Evolutionary conservation across 2,797 vertebrate genomes (phyloP).

Genomic region (Anas capensis): DNA sequence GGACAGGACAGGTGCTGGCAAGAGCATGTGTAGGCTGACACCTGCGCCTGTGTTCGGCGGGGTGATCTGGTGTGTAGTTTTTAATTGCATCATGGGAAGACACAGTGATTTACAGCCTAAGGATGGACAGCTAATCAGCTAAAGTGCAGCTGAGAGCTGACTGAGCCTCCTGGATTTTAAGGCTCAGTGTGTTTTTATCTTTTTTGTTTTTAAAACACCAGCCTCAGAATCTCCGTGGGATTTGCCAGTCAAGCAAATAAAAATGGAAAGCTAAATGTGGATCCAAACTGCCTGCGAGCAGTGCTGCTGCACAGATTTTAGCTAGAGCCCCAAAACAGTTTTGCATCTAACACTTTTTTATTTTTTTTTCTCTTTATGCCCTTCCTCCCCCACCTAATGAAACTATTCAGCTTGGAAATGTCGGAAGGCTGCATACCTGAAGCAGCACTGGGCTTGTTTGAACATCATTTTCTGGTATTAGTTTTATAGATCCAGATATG

Average conservation of each 20-base stretch:
- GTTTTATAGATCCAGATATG: conserved; percentile 61
- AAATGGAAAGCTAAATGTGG: neutral
- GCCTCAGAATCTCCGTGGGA: neutral
- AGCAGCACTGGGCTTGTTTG: conserved; percentile 30
- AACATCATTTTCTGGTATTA: conserved; percentile 42
- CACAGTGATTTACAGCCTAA: neutral
- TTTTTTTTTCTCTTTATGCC: neutral
- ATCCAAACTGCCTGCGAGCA: neutral
- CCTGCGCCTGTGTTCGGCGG: accelerated
- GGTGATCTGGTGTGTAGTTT: neutral
- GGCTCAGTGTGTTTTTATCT: neutral
- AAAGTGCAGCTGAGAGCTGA: neutral
- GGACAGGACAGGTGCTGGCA: neutral
- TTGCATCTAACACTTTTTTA: neutral
- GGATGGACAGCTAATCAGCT: neutral
- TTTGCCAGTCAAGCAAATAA: neutral
- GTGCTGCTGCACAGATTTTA: neutral
- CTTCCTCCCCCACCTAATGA: conserved; percentile 13
- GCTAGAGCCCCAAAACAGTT: neutral
- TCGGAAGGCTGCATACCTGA: conserved; percentile 22
- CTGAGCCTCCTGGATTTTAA: neutral
- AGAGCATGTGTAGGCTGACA: neutral
- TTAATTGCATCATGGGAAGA: neutral
- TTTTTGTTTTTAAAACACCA: neutral
- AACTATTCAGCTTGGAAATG: conserved; percentile 25